Base-by-base conservation (phyloP, 1,140 invertebrate species). In the Zaprionus kolodkinae region DNA sequence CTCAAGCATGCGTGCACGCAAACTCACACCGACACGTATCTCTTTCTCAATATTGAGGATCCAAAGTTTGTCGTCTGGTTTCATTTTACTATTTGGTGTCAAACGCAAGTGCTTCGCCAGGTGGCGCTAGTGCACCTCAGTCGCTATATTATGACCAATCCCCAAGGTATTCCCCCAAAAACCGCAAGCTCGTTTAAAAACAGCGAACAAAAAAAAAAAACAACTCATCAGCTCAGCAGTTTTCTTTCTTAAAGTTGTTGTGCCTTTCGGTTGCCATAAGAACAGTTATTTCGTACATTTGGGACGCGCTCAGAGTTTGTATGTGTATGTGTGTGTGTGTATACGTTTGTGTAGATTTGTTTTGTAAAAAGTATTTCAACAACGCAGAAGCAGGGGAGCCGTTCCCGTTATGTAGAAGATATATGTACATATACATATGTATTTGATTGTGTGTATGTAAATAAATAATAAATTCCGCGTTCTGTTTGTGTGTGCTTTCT, bases 161-260 rank as follows among this genome's bases (percentile, higher is more conserved):
- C 50, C 64, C 73, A 76, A 89, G 85, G 84, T 88, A 84, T 88
- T 88, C 85, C 84, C 83, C 85, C 68, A 71, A 82, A 65, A 72
- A 62, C 57, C 72, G 61, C 70, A 64, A 30, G 27, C 27, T 30
- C 27, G 27, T 30, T 30, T 30, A 2, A 30, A 30, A 30, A 30
- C 27, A 30, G 21, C 21, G 2, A 21, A 21, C 21, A 21, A 21
- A 21, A 21, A 30, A 30, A 30, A 55, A 55, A 38, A 66, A 72
- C 57, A 73, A 78, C 54, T 56, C 59, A 54, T 21, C 35, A 67
- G 54, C 62, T 89, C 85, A 88, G 84, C 84, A 79, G 45, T 78
- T 81, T 74, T 78, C 43, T 43, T 72, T 71, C 36, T 69, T 55
- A 5, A 25, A 59, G 30, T 70, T 76, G 48, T 66, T 63, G 60